phyloP scores from a whole-genome alignment of 2,113 vertebrate species.

The Tursiops truncatus region DNA sequence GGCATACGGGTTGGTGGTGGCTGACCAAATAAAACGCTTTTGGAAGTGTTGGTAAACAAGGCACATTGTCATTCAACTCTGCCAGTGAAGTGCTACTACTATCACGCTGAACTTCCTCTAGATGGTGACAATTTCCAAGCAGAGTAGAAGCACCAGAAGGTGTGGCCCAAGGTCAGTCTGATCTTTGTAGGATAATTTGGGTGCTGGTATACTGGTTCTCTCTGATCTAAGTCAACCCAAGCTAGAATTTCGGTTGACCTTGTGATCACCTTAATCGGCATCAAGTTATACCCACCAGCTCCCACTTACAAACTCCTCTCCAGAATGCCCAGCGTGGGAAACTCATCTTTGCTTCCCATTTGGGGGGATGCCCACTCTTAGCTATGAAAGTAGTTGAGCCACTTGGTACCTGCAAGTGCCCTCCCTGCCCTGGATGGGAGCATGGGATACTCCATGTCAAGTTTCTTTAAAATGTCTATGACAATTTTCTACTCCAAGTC shows the following conservation, averaged over 20 bases:
- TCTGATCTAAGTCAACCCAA: neutral
- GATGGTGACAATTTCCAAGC: neutral
- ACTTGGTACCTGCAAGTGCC: neutral
- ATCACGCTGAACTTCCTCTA: neutral
- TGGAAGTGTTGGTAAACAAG: constrained; percentile 77
- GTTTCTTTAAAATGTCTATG: neutral
- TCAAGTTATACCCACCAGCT: neutral
- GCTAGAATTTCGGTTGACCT: neutral
- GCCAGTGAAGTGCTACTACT: constrained; percentile 59
- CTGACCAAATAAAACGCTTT: constrained; percentile 83
- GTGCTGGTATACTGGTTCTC: neutral
- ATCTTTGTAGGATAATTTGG: neutral
- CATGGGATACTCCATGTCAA: neutral
- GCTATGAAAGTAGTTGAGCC: neutral
- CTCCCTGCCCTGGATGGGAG: neutral
- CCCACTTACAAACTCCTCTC: neutral
- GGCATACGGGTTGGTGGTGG: constrained; percentile 79
- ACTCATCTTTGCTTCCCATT: neutral
- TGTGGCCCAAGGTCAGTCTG: neutral
- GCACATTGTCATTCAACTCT: constrained; percentile 33
- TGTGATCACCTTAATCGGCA: neutral
- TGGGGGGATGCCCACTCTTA: neutral
- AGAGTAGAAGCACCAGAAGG: neutral
- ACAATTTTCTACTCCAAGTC: neutral
- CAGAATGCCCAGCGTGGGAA: neutral